These are phyloP conservation scores for Mycetomoellerius zeteki DNA, from an alignment of 1,140 invertebrate species.

Conservation along the genomic window DNA sequence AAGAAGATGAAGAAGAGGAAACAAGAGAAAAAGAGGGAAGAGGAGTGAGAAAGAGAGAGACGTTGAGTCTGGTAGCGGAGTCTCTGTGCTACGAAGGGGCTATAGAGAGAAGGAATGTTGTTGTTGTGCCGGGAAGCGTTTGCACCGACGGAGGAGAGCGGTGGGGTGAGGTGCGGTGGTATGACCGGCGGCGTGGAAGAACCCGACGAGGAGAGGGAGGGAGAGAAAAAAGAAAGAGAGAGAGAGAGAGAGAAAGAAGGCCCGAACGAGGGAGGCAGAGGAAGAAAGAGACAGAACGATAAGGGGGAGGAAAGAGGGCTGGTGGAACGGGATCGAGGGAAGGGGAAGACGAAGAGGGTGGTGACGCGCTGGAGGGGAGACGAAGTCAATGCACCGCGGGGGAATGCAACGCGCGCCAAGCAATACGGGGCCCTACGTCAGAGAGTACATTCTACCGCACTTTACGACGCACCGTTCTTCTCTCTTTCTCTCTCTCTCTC, in stretches of 20 bases:
- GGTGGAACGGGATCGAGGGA: slow-evolving; percentile 23
- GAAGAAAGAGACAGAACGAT: slow-evolving; percentile 27
- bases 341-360: slow-evolving; percentile 47
- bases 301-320: slow-evolving; percentile 38
- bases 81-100: slow-evolving; percentile 81
- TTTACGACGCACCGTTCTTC: slow-evolving; percentile 70
- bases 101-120: slow-evolving; percentile 84
- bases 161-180: slow-evolving; percentile 57
- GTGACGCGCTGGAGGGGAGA: slow-evolving; percentile 73
- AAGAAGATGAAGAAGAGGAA: slow-evolving; percentile 46
- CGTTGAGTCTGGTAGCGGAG: slow-evolving; percentile 80
- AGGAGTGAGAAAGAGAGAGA: slow-evolving; percentile 59
- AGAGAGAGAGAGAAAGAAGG: slow-evolving; percentile 50
- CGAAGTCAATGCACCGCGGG: slow-evolving; percentile 85
- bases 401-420: slow-evolving; percentile 83
- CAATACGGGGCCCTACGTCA: slow-evolving; percentile 82
- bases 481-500: slow-evolving; percentile 15
- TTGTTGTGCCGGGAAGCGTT: slow-evolving; percentile 83
- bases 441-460: slow-evolving; percentile 82
- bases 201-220: slow-evolving; percentile 21
- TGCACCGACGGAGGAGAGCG: slow-evolving; percentile 70
- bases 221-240: slow-evolving; percentile 36
- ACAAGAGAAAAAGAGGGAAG: slow-evolving; percentile 46
- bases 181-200: slow-evolving; percentile 75
- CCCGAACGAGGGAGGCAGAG: slow-evolving; percentile 5